These are phyloP conservation scores for Cassiopea andromeda DNA, from an alignment of 30 jellyfish, hydroid and myxozoan species.

Conservation along the genomic window DNA sequence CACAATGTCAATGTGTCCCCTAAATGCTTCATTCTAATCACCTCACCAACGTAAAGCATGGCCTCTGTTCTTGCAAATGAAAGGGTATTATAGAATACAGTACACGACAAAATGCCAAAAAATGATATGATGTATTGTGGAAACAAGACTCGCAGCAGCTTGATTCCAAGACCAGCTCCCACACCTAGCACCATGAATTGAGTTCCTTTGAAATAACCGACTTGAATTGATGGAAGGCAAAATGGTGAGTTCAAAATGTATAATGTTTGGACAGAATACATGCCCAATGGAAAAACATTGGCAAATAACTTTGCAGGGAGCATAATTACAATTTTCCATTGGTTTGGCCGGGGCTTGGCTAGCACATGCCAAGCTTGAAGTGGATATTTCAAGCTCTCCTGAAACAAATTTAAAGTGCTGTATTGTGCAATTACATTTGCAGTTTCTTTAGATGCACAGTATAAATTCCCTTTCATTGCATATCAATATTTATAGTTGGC, in stretches of 20 bases:
- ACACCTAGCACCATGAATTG: constrained; percentile 69
- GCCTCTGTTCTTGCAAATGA: constrained; percentile 26
- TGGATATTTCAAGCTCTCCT: constrained; percentile 52
- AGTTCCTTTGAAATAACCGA: constrained; percentile 78
- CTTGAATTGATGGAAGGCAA: constrained; percentile 66
- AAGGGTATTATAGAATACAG: constrained; percentile 33
- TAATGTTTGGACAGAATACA: constrained; percentile 26
- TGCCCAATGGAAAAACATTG: constrained; percentile 52
- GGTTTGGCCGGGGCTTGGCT: constrained; percentile 67
- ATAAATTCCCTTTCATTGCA: too few species aligned
- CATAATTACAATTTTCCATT: constrained; percentile 61
- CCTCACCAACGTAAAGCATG: constrained; percentile 50
- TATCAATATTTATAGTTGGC: too few species aligned
- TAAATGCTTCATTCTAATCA: neutral
- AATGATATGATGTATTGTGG: constrained; percentile 13
- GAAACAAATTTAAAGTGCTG: neutral
- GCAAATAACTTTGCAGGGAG: constrained; percentile 57
- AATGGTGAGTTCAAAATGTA: constrained; percentile 76
- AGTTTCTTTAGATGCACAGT: neutral
- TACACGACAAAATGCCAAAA: constrained; percentile 49
- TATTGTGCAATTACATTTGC: neutral
- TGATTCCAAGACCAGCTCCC: constrained; percentile 78
- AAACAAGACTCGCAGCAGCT: constrained; percentile 37
- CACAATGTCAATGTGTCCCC: too few species aligned
- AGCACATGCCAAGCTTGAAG: constrained; percentile 43